Evolutionary conservation across 2,113 vertebrate genomes (phyloP).

Genomic region (Lontra canadensis): DNA sequence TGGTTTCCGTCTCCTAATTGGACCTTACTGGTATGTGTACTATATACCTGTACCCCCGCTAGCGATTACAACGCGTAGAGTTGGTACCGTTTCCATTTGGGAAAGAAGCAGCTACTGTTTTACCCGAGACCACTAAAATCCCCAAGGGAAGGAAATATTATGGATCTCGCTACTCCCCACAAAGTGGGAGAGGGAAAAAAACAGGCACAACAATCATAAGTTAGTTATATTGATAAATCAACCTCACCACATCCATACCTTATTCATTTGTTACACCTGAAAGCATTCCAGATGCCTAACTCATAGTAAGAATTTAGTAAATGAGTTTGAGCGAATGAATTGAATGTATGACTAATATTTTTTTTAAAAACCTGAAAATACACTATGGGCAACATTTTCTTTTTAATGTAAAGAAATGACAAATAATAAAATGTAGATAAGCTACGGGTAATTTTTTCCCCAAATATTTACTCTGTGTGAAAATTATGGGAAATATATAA

Average conservation of each 20-base stretch:
- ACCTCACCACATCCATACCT: not conserved
- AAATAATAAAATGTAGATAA: slow-evolving; percentile 40
- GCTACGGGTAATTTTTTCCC: not conserved
- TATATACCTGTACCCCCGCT: not conserved
- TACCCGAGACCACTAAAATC: not conserved
- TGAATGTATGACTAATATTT: not conserved
- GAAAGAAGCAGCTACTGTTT: not conserved
- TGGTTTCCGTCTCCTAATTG: not conserved
- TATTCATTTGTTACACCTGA: slow-evolving; percentile 15
- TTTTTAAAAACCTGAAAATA: not conserved
- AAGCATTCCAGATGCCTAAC: not conserved
- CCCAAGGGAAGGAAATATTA: not conserved
- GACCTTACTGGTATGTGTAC: not conserved
- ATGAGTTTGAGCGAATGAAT: slow-evolving; percentile 26
- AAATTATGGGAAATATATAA: slow-evolving; percentile 34
- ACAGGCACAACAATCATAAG: not conserved
- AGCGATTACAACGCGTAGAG: not conserved
- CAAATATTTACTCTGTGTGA: slow-evolving; percentile 64
- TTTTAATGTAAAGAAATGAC: slow-evolving; percentile 31
- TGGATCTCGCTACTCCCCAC: not conserved
- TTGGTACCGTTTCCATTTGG: not conserved
- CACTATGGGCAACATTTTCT: not conserved
- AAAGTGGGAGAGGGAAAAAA: not conserved
- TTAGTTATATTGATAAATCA: slow-evolving; percentile 11
- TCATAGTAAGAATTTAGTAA: not conserved